Evolutionary conservation across 2,888 invertebrate species (phyloP), one percentile per base, ranked within the genome.

Genomic region (Parnassius apollo): DNA sequence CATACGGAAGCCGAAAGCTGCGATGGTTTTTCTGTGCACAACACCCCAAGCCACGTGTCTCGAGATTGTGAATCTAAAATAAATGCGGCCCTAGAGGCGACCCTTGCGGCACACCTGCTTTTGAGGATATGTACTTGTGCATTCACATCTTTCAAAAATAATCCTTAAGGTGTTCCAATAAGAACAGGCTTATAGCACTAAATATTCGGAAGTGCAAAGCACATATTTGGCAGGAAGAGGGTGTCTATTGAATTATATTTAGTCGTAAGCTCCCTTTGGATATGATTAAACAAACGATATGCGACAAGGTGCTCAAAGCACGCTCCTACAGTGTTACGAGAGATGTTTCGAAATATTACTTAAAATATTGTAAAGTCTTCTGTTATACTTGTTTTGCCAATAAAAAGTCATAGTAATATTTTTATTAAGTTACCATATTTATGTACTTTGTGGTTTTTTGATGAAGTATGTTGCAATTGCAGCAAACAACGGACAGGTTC

Each of bases 221-320:
- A 80, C 82, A 87, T 86, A 87, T 90, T 89, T 86, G 87, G 87
- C 89, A 90, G 91, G 90, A 91, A 89, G 91, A 91, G 91, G 91
- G 91, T 88, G 89, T 88, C 82, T 83, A 86, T 86, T 84, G 85
- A 85, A 87, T 87, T 91, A 91, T 91, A 90, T 91, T 90, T 89
- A 91, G 91, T 88, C 82, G 78, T 79, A 85, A 82, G 84, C 86
- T 86, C 85, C 86, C 85, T 83, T 72, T 80, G 80, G 82, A 81
- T 81, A 84, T 86, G 89, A 88, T 88, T 81, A 79, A 86, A 86
- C 82, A 86, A 86, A 86, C 83, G 86, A 88, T 88, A 87, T 70
- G 80, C 73, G 83, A 85, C 91, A 90, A 91, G 91, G 90, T 91
- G 91, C 88, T 71, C 74, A 75, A 63, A 79, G 78, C 81, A 75